Conservation (phyloP, 2,888 invertebrate species). For the Ischnus inquisitorius region DNA sequence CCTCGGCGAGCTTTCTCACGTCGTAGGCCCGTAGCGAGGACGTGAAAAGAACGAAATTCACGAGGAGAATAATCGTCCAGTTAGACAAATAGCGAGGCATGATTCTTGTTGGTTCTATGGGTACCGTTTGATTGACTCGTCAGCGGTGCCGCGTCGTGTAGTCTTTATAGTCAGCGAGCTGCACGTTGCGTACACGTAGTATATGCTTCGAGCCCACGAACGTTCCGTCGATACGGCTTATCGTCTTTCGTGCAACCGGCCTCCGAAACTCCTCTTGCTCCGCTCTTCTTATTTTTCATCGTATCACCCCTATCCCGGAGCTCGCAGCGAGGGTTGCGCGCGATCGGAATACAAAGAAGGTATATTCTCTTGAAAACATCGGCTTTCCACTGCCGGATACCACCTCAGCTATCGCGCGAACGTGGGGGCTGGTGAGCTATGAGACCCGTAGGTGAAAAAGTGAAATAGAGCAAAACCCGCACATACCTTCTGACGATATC, state of each 20-base stretch:
- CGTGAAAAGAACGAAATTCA: slow-evolving; percentile 47
- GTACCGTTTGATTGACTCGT: slow-evolving; percentile 54
- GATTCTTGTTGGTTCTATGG: slow-evolving; percentile 48
- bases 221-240: slow-evolving; percentile 59
- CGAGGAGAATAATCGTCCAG: slow-evolving; percentile 38
- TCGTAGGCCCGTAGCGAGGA: slow-evolving; percentile 68
- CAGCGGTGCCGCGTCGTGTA: slow-evolving; percentile 26
- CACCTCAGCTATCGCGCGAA: slow-evolving; percentile 13
- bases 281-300: slow-evolving; percentile 41
- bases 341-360: slow-evolving; percentile 66
- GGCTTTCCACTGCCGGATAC: slow-evolving; percentile 19
- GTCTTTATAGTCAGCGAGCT: slow-evolving; percentile 51
- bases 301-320: slow-evolving; percentile 63
- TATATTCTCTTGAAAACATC: slow-evolving; percentile 56
- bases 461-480: slow-evolving; percentile 23
- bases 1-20: slow-evolving; percentile 73
- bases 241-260: slow-evolving; percentile 56
- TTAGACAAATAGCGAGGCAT: slow-evolving; percentile 47
- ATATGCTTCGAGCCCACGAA: not conserved
- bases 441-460: slow-evolving; percentile 35
- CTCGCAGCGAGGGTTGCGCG: slow-evolving; percentile 45
- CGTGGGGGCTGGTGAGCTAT: slow-evolving; percentile 10
- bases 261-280: slow-evolving; percentile 19
- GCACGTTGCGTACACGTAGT: slow-evolving; percentile 1
- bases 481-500: slow-evolving; percentile 7